A percentile compares a stretch with the other conserved stretches of the same genome.
Conservation (phyloP, 2,888 invertebrate genomes). For the Catocala fraxini region DNA sequence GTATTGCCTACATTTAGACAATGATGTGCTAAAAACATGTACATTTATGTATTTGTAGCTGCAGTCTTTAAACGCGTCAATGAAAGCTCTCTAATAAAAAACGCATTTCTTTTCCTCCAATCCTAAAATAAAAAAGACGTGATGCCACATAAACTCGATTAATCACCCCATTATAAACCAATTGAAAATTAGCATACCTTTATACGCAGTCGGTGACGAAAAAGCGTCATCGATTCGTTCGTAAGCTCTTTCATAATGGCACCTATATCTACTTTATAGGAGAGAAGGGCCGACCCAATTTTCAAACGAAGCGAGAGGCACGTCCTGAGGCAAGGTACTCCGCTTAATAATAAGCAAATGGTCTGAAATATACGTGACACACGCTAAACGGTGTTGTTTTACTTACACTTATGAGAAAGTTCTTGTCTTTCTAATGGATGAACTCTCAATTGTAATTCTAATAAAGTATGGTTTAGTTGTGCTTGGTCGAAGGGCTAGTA, state of each 20-base stretch:
- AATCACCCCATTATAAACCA: slow-evolving; percentile 16
- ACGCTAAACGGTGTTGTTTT: slow-evolving; percentile 34
- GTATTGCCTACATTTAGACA: no score
- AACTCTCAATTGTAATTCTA: neutral
- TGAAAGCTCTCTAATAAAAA: no score
- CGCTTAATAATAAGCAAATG: slow-evolving; percentile 67
- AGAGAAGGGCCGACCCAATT: slow-evolving; percentile 74
- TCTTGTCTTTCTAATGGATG: slow-evolving; percentile 9
- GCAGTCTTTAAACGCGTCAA: no score
- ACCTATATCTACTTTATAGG: slow-evolving; percentile 55
- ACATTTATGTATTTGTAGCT: no score
- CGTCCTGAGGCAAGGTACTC: slow-evolving; percentile 68
- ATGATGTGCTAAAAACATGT: no score
- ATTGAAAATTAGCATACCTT: slow-evolving; percentile 27
- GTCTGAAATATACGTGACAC: slow-evolving; percentile 55
- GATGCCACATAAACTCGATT: slow-evolving; percentile 5
- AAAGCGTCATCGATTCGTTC: slow-evolving; percentile 63
- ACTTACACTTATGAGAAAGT: slow-evolving; percentile 16
- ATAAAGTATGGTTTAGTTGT: neutral
- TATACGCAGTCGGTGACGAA: slow-evolving; percentile 30
- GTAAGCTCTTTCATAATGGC: slow-evolving; percentile 65
- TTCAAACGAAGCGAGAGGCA: slow-evolving; percentile 70
- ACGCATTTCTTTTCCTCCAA: neutral
- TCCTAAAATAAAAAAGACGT: neutral
- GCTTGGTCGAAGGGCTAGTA: no score